phyloP scores from a whole-genome alignment of 2,113 vertebrate genomes.

The Chaetura pelagica region DNA sequence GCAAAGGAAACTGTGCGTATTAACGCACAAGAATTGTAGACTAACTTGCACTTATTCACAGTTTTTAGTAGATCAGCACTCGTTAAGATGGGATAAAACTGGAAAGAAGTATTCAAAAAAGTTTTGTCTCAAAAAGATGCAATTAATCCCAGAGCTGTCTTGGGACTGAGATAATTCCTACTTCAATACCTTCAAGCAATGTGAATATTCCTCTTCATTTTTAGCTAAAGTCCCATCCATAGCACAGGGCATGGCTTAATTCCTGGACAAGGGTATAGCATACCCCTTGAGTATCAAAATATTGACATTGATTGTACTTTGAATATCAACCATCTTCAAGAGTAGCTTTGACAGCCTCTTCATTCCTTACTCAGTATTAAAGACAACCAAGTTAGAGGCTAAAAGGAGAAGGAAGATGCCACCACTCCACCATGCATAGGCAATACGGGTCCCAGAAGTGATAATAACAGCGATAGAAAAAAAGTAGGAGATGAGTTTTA shows the following conservation, averaged over 20 bases:
- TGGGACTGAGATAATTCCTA: neutral
- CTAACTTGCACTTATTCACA: neutral
- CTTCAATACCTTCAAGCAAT: neutral
- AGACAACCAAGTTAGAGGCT: neutral
- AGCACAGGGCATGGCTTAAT: neutral
- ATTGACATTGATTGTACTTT: neutral
- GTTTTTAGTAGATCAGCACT: neutral
- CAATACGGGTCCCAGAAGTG: neutral
- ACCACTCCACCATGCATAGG: no score
- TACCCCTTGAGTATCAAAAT: neutral
- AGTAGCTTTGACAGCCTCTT: neutral
- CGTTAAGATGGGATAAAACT: neutral
- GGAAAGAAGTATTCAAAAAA: neutral
- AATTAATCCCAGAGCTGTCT: neutral
- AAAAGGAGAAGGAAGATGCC: neutral
- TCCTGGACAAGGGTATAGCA: neutral
- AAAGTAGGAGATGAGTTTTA: neutral
- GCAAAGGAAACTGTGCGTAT: neutral
- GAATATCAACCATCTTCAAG: neutral
- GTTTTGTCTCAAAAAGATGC: neutral
- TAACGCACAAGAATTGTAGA: neutral
- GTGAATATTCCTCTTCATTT: neutral
- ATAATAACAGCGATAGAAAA: neutral
- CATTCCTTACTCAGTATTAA: neutral
- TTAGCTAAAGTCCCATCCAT: fast-evolving